Evolutionary conservation across 2,888 invertebrate species (phyloP).

Genomic region (Orchestes rusci): DNA sequence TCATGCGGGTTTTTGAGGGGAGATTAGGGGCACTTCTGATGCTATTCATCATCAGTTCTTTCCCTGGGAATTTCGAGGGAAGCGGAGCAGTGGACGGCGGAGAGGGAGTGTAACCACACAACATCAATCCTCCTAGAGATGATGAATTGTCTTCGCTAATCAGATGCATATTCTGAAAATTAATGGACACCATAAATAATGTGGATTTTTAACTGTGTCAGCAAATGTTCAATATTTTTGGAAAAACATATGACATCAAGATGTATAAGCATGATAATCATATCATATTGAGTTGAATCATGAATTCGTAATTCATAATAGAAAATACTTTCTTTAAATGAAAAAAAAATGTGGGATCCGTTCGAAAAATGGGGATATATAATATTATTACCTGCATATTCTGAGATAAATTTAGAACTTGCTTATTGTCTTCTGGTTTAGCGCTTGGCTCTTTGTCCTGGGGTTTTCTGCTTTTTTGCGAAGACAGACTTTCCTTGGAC

Average conservation of each 20-base stretch:
- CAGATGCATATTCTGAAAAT: slow-evolving; percentile 60
- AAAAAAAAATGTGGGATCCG: too few relatives aligned
- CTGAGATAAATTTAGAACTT: slow-evolving; percentile 41
- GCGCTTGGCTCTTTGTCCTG: slow-evolving; percentile 41
- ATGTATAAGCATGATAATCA: too few relatives aligned
- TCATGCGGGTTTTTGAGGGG: slow-evolving; percentile 61
- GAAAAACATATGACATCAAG: too few relatives aligned
- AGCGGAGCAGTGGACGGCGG: slow-evolving; percentile 80
- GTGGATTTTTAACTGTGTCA: too few relatives aligned
- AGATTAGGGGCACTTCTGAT: slow-evolving; percentile 75
- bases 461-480: not conserved
- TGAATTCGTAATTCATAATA: not conserved
- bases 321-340: too few relatives aligned
- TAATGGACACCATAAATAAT: too few relatives aligned
- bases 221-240: too few relatives aligned
- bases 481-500: slow-evolving; percentile 24
- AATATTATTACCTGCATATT: slow-evolving; percentile 48
- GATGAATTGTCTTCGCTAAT: slow-evolving; percentile 47
- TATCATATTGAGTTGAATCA: too few relatives aligned
- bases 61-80: slow-evolving; percentile 70
- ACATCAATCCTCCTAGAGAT: slow-evolving; percentile 54
- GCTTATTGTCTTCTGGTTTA: slow-evolving; percentile 54
- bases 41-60: slow-evolving; percentile 62
- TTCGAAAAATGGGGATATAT: too few relatives aligned
- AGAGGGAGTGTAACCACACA: slow-evolving; percentile 70